Conservation (phyloP, 2,797 vertebrate species). For the Spinus pinus region DNA sequence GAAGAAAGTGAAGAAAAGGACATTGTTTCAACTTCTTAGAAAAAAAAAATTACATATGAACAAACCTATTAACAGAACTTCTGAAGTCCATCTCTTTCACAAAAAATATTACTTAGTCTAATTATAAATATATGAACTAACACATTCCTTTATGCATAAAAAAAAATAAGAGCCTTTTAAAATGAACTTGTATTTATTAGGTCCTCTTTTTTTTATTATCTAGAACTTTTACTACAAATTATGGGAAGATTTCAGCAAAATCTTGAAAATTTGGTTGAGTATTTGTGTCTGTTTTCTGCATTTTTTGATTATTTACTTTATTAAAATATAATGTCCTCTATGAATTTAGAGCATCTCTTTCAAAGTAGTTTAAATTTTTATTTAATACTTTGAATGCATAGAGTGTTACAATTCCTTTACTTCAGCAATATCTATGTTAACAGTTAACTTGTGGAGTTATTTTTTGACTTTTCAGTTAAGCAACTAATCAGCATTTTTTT, state of each 20-base stretch:
- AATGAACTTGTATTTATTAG: not conserved
- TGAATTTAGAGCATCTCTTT: not conserved
- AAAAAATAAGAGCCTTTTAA: not conserved
- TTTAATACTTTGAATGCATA: not conserved
- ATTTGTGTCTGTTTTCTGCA: not conserved
- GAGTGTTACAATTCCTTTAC: not conserved
- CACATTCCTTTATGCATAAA: rapidly evolving
- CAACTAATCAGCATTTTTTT: not conserved
- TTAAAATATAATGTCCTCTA: not conserved
- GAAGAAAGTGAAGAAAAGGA: not conserved
- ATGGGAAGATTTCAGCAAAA: not conserved
- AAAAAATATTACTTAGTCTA: not conserved
- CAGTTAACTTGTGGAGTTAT: not conserved
- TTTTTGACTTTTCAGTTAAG: not conserved
- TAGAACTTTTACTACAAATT: not conserved
- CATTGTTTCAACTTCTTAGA: not conserved
- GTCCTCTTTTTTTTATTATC: not conserved
- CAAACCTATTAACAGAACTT: not conserved
- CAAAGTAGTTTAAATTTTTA: not conserved
- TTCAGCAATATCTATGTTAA: not conserved
- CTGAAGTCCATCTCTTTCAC: not conserved
- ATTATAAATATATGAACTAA: not conserved
- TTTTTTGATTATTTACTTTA: not conserved
- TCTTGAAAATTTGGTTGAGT: not conserved
- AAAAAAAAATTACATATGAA: not conserved